Conservation (phyloP, 2,888 invertebrate species). For the Drosophila buzzatii region DNA sequence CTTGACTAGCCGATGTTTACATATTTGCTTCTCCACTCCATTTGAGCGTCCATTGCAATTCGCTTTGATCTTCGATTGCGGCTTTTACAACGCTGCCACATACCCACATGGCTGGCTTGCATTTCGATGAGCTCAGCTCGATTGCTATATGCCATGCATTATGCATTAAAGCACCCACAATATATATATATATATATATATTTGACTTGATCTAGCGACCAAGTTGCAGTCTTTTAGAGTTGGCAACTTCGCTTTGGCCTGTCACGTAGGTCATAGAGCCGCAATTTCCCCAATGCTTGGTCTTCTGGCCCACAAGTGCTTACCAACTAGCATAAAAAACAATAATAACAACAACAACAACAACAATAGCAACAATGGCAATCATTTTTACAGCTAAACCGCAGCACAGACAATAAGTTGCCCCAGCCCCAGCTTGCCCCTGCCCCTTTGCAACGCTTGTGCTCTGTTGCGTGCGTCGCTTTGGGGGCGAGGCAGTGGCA, state of each 20-base stretch:
- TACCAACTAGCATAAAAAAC: constrained; percentile 51
- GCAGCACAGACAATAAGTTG: constrained; percentile 44
- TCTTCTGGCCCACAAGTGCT: constrained; percentile 53
- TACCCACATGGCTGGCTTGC: constrained; percentile 12
- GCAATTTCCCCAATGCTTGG: background rate
- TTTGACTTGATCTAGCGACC: constrained; percentile 61
- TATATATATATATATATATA: background rate
- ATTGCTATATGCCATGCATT: constrained; percentile 62
- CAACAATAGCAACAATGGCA: constrained; percentile 42
- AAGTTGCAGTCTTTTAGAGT: constrained; percentile 54
- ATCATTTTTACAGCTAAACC: constrained; percentile 68
- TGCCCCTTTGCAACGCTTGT: background rate
- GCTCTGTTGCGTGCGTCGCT: constrained; percentile 9
- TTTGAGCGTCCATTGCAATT: constrained; percentile 3
- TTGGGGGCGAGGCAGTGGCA: background rate
- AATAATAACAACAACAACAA: constrained; percentile 21
- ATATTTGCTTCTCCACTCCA: background rate
- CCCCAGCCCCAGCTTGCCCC: background rate
- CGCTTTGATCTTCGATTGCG: constrained; percentile 12
- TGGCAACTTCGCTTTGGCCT: constrained; percentile 38
- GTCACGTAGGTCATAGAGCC: constrained; percentile 72
- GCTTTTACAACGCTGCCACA: constrained; percentile 15
- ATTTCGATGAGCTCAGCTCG: constrained; percentile 51
- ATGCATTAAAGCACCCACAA: constrained; percentile 59
- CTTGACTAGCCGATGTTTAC: background rate